Evolutionary conservation across 1,140 invertebrate species (phyloP), one percentile per base, ranked within the genome.

Genomic region (Trichonephila clavata): DNA sequence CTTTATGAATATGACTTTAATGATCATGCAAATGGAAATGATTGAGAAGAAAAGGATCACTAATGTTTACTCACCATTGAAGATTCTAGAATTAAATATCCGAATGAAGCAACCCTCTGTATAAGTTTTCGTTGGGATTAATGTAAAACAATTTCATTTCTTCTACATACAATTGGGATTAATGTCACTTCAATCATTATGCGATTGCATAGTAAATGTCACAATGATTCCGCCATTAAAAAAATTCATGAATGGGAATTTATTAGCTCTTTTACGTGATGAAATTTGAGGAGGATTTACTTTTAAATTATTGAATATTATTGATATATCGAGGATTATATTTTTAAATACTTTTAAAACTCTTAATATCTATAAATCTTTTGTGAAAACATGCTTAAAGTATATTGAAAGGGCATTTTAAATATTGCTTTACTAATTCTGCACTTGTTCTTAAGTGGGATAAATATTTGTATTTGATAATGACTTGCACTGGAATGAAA

Each of bases 1-100:
- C 92, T 86, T 93, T 93, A 93, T 93, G 92, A 93, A 93, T 93
- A 93, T 87, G 92, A 93, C 63, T 93, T 93, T 93, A 93, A 93
- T 93, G 92, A 39, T 43, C 84, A 92, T 92, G 90, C 90, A 86
- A 92, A 92, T 92, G 61, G 27, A 32, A 65, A 60, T 81, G 57
- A 68, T 60, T 50, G 81, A 21, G 63, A 39, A 39, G 39, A 59
- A 90, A 90, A 77, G 71, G n/a, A 86, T 92, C 61, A 68, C 63
- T 86, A 86, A 92, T 92, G 90, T 84, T 91, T 63, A 43, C 39
- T 27, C 32, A 81, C 32, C 16, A 84, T 50, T 50, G 57, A 27
- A 68, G 24, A 91, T 43, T 83, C 27, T 27, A 24, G 80, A 84
- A 63, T 84, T 84, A 84, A 83, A 24, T 91, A 61, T 91, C 39